Base-by-base conservation (phyloP, 2,797 vertebrate genomes). In the Pitangus sulphuratus region DNA sequence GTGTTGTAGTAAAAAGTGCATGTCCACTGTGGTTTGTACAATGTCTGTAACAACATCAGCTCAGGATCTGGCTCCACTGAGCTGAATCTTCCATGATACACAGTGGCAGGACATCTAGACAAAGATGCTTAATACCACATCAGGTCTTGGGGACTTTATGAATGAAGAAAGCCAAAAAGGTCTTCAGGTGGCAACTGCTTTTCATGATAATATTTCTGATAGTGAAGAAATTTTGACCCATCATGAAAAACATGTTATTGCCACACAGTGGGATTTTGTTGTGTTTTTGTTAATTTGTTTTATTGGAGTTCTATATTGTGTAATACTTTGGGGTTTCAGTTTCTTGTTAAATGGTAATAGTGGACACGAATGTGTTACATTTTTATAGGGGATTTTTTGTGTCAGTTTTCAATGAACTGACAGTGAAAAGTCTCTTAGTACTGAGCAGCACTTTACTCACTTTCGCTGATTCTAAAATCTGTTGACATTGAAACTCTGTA, bases 301-400 rank as follows among this genome's bases (percentile, higher is more conserved):
- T 45, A 47, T 47, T 60, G 22, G 33, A 17, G 15, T 60, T 89
- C 64, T 45, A 8, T 51, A 2, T 56, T 66, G 16, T 54, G 33
- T 48, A 37, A 40, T 84, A 37, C 31, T 56, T 83, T 3, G 6
- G 5, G 13, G 2, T 1, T 81, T 91, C 18, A 1, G 3, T 90
- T 89, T 82, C 77, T 72, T 76, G 25, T 30, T 35, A 39, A 65
- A 50, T 79, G 1, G 13, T 70, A 48, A 7, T 5, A 30, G 18
- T 21, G 37, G 50, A 39, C 9, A 10, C 45, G 15, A 65, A 30
- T 9, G 6, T 44, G 6, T 69, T 68, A 26, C 3, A 3, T 83
- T 89, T 93, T 91, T 91, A 30, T 47, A 8, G 35, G 0, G 1
- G 2, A 1, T 0, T 4, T 68, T 77, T 64, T 26, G 3, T 42